These are phyloP conservation scores for Parnassius mnemosyne DNA, from an alignment of 2,888 invertebrate genomes.

Conservation along the genomic window DNA sequence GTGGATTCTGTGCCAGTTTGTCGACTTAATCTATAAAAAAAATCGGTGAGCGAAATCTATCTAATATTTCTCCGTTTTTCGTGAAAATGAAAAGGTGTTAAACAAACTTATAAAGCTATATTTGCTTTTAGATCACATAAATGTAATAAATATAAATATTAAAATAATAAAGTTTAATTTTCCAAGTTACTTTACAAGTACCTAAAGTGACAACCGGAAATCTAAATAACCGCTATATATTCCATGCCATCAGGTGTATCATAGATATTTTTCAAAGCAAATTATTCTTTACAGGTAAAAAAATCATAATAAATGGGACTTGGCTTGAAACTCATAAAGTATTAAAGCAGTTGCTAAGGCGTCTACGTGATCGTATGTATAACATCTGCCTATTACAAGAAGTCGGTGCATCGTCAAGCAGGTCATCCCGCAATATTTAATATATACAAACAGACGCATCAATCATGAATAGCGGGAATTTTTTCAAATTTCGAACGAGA, in stretches of 20 bases:
- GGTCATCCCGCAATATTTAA: conserved; percentile 61
- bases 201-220: conserved; percentile 10
- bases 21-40: too few relatives aligned
- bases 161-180: neutral
- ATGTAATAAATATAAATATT: conserved; percentile 2
- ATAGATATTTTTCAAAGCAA: conserved; percentile 1
- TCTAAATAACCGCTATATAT: conserved; percentile 19
- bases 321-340: conserved; percentile 9
- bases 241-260: conserved; percentile 21
- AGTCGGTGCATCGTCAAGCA: conserved; percentile 72
- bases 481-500: conserved; percentile 42
- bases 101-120: too few relatives aligned
- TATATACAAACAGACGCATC: conserved; percentile 54
- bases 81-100: too few relatives aligned
- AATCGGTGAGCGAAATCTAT: too few relatives aligned
- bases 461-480: conserved; percentile 53
- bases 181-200: conserved; percentile 6
- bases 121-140: neutral
- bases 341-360: conserved; percentile 51
- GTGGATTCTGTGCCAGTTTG: too few relatives aligned
- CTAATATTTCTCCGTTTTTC: too few relatives aligned
- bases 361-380: conserved; percentile 50
- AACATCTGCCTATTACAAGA: conserved; percentile 63
- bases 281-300: conserved; percentile 18
- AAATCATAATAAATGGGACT: conserved; percentile 16